Evolutionary conservation across 1,140 invertebrate genomes (phyloP).

Genomic region (Oedothorax gibbosus): DNA sequence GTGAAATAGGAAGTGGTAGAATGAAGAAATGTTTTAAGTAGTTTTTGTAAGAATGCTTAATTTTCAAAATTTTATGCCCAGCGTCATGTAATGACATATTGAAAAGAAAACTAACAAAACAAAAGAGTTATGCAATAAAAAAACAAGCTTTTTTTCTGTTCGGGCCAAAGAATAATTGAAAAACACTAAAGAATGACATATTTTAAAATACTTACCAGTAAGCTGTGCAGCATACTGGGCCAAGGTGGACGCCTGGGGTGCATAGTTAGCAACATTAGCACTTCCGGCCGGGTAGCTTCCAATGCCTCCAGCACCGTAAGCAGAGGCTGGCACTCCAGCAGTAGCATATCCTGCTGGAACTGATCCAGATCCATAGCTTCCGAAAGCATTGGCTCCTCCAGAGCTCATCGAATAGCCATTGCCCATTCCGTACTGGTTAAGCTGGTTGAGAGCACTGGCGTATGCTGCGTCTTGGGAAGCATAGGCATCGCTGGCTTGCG

Average conservation of each 20-base stretch:
- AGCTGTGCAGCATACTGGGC: slow-evolving; percentile 56
- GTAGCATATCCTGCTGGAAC: slow-evolving; percentile 26
- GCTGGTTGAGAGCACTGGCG: slow-evolving; percentile 43
- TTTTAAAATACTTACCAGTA: slow-evolving; percentile 29
- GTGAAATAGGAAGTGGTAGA: no score
- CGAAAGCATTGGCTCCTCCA: slow-evolving; percentile 30
- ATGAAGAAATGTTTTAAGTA: no score
- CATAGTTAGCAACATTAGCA: slow-evolving; percentile 41
- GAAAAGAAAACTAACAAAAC: no score
- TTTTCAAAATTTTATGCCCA: no score
- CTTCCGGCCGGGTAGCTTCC: slow-evolving; percentile 48
- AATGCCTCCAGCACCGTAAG: slow-evolving; percentile 25
- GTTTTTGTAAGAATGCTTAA: no score
- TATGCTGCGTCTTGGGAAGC: slow-evolving; percentile 51
- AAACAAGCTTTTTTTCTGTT: no score
- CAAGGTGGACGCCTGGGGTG: slow-evolving; percentile 37
- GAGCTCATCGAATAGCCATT: slow-evolving; percentile 34
- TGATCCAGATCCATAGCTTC: slow-evolving; percentile 17
- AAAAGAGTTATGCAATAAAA: no score
- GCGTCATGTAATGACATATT: no score
- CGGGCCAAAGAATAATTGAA: no score
- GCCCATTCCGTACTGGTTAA: slow-evolving; percentile 46
- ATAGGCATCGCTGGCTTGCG: slow-evolving; percentile 44
- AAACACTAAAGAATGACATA: no score
- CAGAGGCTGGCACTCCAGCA: slow-evolving; percentile 8